Conservation (phyloP, 2,888 invertebrate genomes). For the Byasa hedistus region DNA sequence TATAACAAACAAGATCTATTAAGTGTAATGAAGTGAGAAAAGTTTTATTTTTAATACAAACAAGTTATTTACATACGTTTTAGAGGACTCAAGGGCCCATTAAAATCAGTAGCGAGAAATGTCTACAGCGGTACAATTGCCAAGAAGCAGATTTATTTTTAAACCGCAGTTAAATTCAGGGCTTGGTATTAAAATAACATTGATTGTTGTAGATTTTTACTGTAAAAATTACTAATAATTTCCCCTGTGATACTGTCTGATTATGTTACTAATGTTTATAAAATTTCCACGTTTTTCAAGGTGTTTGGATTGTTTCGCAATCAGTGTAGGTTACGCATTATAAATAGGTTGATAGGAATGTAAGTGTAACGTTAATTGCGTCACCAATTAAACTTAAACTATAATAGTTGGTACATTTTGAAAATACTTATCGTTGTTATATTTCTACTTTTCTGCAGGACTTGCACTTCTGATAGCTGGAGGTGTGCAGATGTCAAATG, state of each 20-base stretch:
- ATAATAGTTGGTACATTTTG: no score
- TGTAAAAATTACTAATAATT: no score
- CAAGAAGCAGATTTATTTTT: constrained; percentile 18
- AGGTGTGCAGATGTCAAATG: constrained; percentile 79
- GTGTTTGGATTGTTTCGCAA: constrained; percentile 9
- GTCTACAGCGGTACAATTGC: constrained; percentile 12
- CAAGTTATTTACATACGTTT: no score
- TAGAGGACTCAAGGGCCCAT: no score
- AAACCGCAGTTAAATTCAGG: constrained; percentile 23
- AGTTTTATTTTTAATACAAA: no score
- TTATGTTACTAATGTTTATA: neutral
- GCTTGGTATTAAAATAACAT: neutral
- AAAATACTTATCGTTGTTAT: neutral
- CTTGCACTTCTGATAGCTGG: constrained; percentile 83
- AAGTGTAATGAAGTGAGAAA: no score
- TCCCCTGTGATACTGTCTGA: no score
- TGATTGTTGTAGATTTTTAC: no score
- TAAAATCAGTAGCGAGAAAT: constrained; percentile 11
- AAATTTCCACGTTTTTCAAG: neutral
- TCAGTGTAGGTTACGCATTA: constrained; percentile 10
- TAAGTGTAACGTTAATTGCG: neutral
- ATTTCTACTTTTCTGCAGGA: constrained; percentile 54
- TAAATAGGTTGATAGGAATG: constrained; percentile 5
- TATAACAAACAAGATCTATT: no score
- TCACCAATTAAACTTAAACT: no score